Base-by-base conservation (phyloP, 1,140 invertebrate species). In the Drosophila rufa region DNA sequence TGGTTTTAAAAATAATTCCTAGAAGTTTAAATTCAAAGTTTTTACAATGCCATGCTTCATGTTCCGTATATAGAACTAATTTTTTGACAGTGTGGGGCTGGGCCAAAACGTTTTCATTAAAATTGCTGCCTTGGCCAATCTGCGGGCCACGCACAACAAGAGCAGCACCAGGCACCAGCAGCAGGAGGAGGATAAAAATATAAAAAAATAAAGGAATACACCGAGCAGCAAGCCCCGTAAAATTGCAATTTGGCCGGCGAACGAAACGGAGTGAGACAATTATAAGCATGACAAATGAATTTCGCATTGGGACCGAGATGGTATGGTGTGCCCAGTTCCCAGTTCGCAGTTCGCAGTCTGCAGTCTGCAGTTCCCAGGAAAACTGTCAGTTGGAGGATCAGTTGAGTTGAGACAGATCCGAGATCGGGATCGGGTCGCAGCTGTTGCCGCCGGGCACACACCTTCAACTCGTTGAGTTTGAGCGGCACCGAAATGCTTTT, bases 251-350 rank as follows among this genome's bases (percentile, higher is more conserved):
- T 87, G 77, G 59, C 59, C 51, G 85, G 57, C 56, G 40, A 60
- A 66, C 60, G 61, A 67, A 53, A 47, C 74, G 75, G 75, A 87
- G 80, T 90, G 85, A 89, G 85, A 90, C 85, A 90, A 90, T 90
- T 90, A 90, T 90, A 90, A 90, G 85, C 85, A 90, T 90, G 85
- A 90, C 85, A 90, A 90, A 90, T 90, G 85, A 90, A 90, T 90
- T 90, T 90, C 85, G 85, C 81, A 84, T 90, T 90, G 82, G 70
- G 70, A 78, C 42, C 60, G 53, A 40, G 53, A 15, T 22, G 55
- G 70, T 73, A 38, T 40, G 40, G 14, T 25, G 59, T 61, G 48
- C 61, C 14, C 33, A 66, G 33, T n/a, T n/a, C 19, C 17, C 14
- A 19, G 42, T 60, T 17, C 14, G 5, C 46, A 40, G 30, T 30